Percentiles rank a stretch among this genome's conserved stretches.
These are phyloP conservation scores for Notolepis coatsorum DNA, from an alignment of 2,797 vertebrate genomes.

Conservation along the genomic window DNA sequence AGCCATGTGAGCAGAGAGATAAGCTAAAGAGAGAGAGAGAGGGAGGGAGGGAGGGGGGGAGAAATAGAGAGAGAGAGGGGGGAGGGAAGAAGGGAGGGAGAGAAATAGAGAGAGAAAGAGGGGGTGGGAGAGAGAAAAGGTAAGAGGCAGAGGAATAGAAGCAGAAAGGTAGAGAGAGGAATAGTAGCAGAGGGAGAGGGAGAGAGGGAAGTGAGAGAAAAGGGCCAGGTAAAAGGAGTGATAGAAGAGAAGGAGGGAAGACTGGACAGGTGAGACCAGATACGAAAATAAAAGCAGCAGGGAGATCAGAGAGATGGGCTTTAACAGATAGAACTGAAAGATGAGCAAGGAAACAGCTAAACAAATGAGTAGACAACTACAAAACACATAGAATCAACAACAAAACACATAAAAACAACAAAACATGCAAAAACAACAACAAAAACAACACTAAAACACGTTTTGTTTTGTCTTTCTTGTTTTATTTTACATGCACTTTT, in stretches of 20 bases:
- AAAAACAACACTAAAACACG: constrained; percentile 40
- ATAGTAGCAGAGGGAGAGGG: constrained; percentile 17
- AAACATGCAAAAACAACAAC: too few relatives aligned
- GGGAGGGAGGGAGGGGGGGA: constrained; percentile 44
- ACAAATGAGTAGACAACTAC: not conserved
- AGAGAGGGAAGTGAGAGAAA: constrained; percentile 50
- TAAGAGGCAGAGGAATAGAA: constrained; percentile 4
- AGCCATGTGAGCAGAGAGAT: constrained; percentile 74
- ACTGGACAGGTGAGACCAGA: constrained; percentile 9
- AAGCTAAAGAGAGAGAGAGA: constrained; percentile 59
- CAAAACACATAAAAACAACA: too few relatives aligned
- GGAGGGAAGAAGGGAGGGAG: constrained; percentile 45
- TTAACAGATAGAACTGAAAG: not conserved
- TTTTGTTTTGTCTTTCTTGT: not conserved
- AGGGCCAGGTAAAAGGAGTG: constrained; percentile 14
- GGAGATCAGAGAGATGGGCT: not conserved
- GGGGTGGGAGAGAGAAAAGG: too few relatives aligned
- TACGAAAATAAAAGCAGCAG: constrained; percentile 47
- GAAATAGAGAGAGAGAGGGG: constrained; percentile 40
- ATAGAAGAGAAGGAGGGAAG: not conserved
- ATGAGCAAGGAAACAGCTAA: not conserved
- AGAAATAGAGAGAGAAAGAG: constrained; percentile 40
- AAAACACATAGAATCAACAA: too few relatives aligned
- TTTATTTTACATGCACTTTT: too few relatives aligned
- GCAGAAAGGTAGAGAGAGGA: too few relatives aligned